These are phyloP conservation scores for Carassius auratus DNA, from an alignment of 2,113 vertebrate species.

Conservation along the genomic window DNA sequence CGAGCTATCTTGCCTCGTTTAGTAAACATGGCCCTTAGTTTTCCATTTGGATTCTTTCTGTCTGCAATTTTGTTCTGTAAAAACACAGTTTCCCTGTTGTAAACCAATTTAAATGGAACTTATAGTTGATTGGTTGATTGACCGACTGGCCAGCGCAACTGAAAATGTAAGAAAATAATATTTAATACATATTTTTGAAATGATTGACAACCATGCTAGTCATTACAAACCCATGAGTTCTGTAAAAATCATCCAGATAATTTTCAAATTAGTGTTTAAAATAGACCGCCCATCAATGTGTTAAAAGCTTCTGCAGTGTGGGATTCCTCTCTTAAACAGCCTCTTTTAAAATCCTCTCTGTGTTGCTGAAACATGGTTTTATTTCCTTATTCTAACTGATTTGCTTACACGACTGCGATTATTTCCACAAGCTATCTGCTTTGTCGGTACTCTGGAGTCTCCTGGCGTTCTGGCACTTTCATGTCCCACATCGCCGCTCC, in stretches of 20 bases:
- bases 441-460: constrained; percentile 44
- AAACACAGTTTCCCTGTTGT: background rate
- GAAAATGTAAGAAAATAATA: background rate
- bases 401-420: constrained; percentile 50
- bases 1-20: background rate
- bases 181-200: background rate
- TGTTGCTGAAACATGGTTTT: background rate
- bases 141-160: too few relatives aligned
- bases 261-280: background rate
- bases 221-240: background rate
- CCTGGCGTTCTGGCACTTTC: constrained; percentile 50
- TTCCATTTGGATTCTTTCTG: background rate
- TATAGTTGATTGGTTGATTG: too few relatives aligned
- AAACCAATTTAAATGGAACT: background rate
- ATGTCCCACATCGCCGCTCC: constrained; percentile 62
- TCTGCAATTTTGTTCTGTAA: background rate
- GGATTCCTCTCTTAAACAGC: background rate
- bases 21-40: background rate
- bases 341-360: constrained; percentile 8
- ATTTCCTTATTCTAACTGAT: constrained; percentile 30
- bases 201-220: background rate
- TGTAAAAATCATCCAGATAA: background rate
- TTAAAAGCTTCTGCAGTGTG: background rate
- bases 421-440: constrained; percentile 57
- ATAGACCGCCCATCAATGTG: background rate